These are phyloP conservation scores for Amphiduros pacificus DNA, from an alignment of 2,888 invertebrate species.

Conservation along the genomic window DNA sequence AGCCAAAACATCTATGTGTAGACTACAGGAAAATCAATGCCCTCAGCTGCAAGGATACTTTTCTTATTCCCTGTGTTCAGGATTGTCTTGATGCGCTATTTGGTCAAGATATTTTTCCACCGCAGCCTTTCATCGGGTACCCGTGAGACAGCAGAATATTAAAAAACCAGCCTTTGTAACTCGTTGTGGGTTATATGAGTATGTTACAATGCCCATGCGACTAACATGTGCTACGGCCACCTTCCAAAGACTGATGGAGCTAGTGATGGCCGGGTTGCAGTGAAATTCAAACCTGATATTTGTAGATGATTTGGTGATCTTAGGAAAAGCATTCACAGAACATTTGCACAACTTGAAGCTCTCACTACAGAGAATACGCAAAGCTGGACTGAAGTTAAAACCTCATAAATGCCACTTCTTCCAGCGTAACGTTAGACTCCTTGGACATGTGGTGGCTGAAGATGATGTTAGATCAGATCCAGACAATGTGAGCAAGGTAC, in stretches of 20 bases:
- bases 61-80: conserved; percentile 25
- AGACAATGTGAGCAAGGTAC: conserved; percentile 17
- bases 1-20: conserved; percentile 23
- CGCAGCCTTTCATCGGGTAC: conserved; percentile 6
- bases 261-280: background rate
- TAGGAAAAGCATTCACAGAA: conserved; percentile 18
- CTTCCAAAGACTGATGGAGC: conserved; percentile 5
- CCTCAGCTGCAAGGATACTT: conserved; percentile 13
- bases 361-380: conserved; percentile 20
- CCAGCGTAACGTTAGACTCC: background rate
- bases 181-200: background rate
- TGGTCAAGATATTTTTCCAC: conserved; percentile 27
- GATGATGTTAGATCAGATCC: background rate
- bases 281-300: conserved; percentile 6
- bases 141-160: background rate
- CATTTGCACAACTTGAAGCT: too few relatives aligned
- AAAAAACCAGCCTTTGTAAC: conserved; percentile 15
- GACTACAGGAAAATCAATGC: conserved; percentile 30
- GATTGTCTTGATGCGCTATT: conserved; percentile 17
- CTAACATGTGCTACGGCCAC: conserved; percentile 4
- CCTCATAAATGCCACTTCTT: conserved; percentile 27
- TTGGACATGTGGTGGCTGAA: conserved; percentile 8
- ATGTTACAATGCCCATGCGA: conserved; percentile 1
- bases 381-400: conserved; percentile 17
- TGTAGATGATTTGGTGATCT: conserved; percentile 29